Percentiles rank a stretch among this genome's conserved stretches.
Conservation (phyloP, 2,113 vertebrate genomes). For the Gorsachius goisagi region DNA sequence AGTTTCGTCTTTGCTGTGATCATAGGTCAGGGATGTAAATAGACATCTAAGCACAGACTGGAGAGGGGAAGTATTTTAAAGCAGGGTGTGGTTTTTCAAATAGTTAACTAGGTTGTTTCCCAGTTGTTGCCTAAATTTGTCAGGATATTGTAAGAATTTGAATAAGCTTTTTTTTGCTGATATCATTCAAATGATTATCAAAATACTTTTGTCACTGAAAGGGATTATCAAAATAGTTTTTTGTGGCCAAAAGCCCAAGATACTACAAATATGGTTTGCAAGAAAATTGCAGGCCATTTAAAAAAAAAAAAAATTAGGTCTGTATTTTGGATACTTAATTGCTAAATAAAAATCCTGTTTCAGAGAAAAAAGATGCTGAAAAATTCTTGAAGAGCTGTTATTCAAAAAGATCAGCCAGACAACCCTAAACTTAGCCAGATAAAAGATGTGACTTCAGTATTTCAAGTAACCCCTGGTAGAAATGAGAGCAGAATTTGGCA, state of each 20-base stretch:
- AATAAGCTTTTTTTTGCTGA: neutral
- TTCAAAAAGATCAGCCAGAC: neutral
- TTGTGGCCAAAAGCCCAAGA: neutral
- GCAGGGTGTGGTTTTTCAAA: neutral
- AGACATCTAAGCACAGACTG: neutral
- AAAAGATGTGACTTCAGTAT: neutral
- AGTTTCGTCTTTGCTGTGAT: rapidly evolving
- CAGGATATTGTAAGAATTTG: neutral
- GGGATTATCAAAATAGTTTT: neutral
- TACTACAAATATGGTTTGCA: neutral
- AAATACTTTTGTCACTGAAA: neutral
- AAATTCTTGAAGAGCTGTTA: neutral
- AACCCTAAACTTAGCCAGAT: neutral
- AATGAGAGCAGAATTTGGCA: neutral
- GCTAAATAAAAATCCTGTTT: neutral
- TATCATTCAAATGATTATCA: neutral
- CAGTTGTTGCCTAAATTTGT: neutral
- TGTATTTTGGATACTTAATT: neutral
- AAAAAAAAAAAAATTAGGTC: neutral
- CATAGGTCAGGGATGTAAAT: neutral
- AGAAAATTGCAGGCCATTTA: neutral
- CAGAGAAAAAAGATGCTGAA: neutral
- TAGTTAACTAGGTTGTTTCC: neutral
- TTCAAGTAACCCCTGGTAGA: neutral
- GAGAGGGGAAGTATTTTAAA: neutral